Conservation (phyloP, 2,888 invertebrate species). For the Hypomecis atomaria region DNA sequence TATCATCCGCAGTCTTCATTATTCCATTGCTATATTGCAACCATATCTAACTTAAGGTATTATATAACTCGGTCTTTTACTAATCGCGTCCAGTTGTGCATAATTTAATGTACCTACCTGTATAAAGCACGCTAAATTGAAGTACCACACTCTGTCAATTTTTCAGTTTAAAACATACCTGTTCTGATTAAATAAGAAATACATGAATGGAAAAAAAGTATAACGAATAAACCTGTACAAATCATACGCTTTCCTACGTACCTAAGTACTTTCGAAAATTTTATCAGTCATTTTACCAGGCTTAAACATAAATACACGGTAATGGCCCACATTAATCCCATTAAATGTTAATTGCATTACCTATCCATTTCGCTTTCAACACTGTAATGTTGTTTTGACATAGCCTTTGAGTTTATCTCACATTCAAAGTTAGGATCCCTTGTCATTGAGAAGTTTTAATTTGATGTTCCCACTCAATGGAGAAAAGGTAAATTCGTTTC, state of each 20-base stretch:
- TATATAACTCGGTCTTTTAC: no score
- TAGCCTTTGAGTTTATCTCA: slow-evolving; percentile 29
- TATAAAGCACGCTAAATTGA: no score
- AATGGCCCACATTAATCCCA: slow-evolving; percentile 39
- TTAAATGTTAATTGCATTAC: slow-evolving; percentile 43
- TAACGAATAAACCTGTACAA: no score
- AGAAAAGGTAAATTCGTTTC: slow-evolving; percentile 23
- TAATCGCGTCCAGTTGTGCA: no score
- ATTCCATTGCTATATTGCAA: no score
- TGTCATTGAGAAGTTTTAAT: slow-evolving; percentile 35
- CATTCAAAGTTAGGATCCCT: slow-evolving; percentile 25
- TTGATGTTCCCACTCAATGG: slow-evolving; percentile 26
- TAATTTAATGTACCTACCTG: no score
- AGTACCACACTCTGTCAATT: no score
- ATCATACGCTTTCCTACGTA: not conserved
- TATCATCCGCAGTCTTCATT: no score
- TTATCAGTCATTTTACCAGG: slow-evolving; percentile 14
- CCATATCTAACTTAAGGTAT: no score
- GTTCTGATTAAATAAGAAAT: no score
- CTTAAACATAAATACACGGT: slow-evolving; percentile 33
- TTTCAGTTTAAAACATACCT: no score
- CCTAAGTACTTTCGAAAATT: not conserved
- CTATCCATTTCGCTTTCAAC: slow-evolving; percentile 39
- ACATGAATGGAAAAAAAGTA: no score
- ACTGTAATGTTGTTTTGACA: slow-evolving; percentile 39